Evolutionary conservation across 2,113 vertebrate genomes (phyloP), one percentile per base, ranked within the genome.

Genomic region (Manacus vitellinus): DNA sequence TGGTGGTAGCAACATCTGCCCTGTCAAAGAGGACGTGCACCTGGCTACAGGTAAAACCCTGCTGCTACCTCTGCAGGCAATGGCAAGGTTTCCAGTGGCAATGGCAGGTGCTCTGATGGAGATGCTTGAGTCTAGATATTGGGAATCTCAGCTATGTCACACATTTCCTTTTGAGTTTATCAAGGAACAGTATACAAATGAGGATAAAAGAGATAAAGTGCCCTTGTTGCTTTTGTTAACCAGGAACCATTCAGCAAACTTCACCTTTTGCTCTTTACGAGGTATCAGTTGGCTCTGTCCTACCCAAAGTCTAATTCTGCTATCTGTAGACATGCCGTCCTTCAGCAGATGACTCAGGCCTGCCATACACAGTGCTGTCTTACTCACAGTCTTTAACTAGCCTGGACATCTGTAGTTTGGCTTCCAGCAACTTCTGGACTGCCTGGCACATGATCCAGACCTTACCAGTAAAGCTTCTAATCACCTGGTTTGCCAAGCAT

Each of bases 381-480:
- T 31, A 68, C 9, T 85, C 16, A 39, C 6, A 28, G 4, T 31
- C 37, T 62, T 70, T 80, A n/a, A 66, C 43, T 12, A 54, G 24
- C 18, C 46, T 71, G 46, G 31, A 43, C 23, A 35, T 54, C 25
- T 46, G 13, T 7, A 86, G 35, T 37, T 66, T 70, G 59, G 18
- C 37, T 84, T 80, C 44, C 44, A 89, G n/a, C 9, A 80, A 1
- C 27, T 76, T 31, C 58, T 68, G 51, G 12, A 49, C 62, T 81
- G 18, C 37, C 31, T 67, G 46, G 27, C 8, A 23, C 0, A 0
- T 68, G 33, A 43, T 44, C 37, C 5, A 65, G 27, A 20, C 21
- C 28, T 12, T 35, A 66, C 6, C 23, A 31, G 46, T 15, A 87
- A 56, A 78, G 17, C 14, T 28, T 30, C 23, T 68, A 30, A 35